Percentiles rank a stretch among this genome's conserved stretches.
phyloP scores from a whole-genome alignment of 2,888 invertebrate species.

The Cotesia congregata region DNA sequence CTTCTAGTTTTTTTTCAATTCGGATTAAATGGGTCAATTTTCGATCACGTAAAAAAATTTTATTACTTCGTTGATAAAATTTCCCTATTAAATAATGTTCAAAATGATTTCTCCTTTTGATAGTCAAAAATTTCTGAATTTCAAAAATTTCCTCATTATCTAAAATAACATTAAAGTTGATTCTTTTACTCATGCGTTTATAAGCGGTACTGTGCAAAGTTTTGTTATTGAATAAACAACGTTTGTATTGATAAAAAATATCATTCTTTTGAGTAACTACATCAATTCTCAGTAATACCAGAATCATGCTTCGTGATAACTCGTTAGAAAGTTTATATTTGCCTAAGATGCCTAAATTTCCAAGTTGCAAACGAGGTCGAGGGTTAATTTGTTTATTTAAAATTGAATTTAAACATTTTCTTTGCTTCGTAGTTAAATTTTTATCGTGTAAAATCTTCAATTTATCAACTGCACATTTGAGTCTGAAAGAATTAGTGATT shows the following conservation, averaged over 20 bases:
- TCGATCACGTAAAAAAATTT: background rate
- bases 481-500: conserved; percentile 26
- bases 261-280: background rate
- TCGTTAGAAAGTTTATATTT: background rate
- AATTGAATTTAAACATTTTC: conserved; percentile 7
- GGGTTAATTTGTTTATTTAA: background rate
- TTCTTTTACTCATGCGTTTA: background rate
- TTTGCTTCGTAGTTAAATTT: background rate
- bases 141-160: background rate
- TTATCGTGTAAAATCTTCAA: background rate
- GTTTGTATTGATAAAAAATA: background rate
- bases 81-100: conserved; percentile 3
- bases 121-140: background rate
- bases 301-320: conserved; percentile 5
- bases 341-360: background rate
- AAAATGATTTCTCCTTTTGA: conserved; percentile 2
- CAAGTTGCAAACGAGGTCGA: conserved; percentile 1
- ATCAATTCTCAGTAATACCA: background rate
- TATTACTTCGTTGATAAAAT: background rate
- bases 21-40: conserved; percentile 2
- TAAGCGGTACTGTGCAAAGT: conserved; percentile 1
- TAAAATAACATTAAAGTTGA: background rate
- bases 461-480: conserved; percentile 11
- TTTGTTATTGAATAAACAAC: conserved; percentile 5
- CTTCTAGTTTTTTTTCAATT: background rate